Conservation (phyloP, 1,140 invertebrate genomes). For the Cyclina sinensis region DNA sequence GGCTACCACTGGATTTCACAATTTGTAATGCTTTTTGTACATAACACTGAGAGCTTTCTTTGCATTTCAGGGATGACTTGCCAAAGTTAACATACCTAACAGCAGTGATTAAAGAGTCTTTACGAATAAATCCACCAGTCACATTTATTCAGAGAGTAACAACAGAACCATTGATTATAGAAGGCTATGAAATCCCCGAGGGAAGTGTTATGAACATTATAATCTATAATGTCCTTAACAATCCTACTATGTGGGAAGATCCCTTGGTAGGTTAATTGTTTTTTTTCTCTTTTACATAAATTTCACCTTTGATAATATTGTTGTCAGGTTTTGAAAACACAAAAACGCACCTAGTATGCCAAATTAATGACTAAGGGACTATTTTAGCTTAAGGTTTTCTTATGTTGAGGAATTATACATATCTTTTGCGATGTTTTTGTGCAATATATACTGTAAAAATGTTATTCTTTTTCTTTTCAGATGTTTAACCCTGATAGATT, state of each 20-base stretch:
- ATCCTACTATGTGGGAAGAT: constrained; percentile 74
- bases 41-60: no score
- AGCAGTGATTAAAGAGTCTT: constrained; percentile 85
- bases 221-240: constrained; percentile 74
- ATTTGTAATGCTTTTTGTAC: neutral
- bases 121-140: constrained; percentile 85
- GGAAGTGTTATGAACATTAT: constrained; percentile 70
- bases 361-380: no score
- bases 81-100: constrained; percentile 85
- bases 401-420: no score
- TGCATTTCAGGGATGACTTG: constrained; percentile 78
- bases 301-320: no score
- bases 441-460: no score
- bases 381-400: no score
- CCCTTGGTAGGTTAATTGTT: constrained; percentile 52
- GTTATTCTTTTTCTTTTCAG: constrained; percentile 46
- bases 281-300: no score
- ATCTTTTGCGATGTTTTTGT: no score
- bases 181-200: constrained; percentile 63
- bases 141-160: constrained; percentile 91
- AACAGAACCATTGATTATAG: constrained; percentile 66
- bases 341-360: no score
- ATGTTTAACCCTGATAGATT: constrained; percentile 81
- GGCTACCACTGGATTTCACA: neutral
- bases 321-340: no score